Conservation (phyloP, 2,797 vertebrate species). For the Pangasius sanitwongsei region DNA sequence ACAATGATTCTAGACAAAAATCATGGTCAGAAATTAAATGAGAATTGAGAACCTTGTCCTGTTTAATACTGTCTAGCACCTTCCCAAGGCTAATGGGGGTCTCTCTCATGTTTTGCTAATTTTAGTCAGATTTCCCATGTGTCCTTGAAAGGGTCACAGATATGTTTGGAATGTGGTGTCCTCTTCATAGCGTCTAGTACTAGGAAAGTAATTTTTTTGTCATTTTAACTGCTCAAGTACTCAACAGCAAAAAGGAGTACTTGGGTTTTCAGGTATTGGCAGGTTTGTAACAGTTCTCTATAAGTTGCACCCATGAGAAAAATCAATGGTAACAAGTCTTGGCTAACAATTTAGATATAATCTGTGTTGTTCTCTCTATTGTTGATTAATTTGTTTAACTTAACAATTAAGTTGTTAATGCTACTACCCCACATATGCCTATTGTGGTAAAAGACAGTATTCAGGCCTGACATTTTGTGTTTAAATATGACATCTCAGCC, state of each 20-base stretch:
- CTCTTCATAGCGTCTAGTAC: neutral
- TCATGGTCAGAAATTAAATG: slow-evolving; percentile 47
- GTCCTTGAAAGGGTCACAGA: slow-evolving; percentile 14
- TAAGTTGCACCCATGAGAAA: neutral
- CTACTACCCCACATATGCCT: neutral
- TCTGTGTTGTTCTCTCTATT: neutral
- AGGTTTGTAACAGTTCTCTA: neutral
- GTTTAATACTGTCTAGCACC: slow-evolving; percentile 31
- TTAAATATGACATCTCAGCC: neutral
- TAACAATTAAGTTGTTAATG: no score
- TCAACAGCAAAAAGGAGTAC: neutral
- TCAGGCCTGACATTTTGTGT: neutral
- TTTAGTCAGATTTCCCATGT: neutral
- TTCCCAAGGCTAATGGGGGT: slow-evolving; percentile 49
- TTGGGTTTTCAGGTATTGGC: neutral
- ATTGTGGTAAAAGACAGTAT: neutral
- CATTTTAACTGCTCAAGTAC: neutral
- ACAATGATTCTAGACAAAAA: slow-evolving; percentile 24
- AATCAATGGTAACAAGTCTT: neutral
- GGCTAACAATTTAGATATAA: neutral
- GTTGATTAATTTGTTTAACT: no score
- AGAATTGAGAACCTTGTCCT: slow-evolving; percentile 34
- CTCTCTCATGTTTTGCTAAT: slow-evolving; percentile 36
- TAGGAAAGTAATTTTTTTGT: neutral
- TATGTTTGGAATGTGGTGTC: neutral